Evolutionary conservation across 2,888 invertebrate species (phyloP), one percentile per base, ranked within the genome.

Genomic region (Pyrrhia umbra): DNA sequence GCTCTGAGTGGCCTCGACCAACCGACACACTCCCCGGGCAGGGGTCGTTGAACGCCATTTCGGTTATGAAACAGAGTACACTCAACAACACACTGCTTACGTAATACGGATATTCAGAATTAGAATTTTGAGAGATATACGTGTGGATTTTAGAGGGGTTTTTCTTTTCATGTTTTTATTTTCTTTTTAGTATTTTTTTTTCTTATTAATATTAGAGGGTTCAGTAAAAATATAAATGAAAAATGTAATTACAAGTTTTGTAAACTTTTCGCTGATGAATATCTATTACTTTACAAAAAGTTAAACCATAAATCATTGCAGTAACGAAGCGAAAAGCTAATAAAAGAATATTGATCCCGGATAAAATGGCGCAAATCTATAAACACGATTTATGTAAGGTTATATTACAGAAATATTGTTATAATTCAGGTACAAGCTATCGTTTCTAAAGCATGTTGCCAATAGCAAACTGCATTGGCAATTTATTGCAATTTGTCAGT

Each of bases 1-100:
- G 89, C 72, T 75, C 68, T 68, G 80, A 64, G 52, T 69, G 94
- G 89, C 94, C 94, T 94, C 94, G 94, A 94, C 94, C 94, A 91
- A 93, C 89, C 91, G 92, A 94, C 94, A 93, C 89, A 94, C 90
- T 94, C 87, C 87, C 87, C 81, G 73, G 74, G 49, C 68, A 56
- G 61, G 84, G 93, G 88, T 92, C 92, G 83, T 85, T 85, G 93
- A 87, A 90, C 93, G 82, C 81, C 77, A 92, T 92, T 93, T 94
- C 88, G 91, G 91, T 89, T 92, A 90, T 89, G 88, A 88, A 86
- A 88, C 85, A 76, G 58, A 75, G 78, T 77, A 81, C 77, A 75
- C 76, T 77, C 68, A 57, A 68, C 51, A 78, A 70, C 63, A 67
- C 55, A 62, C 42, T 46, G 9, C 45, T 77, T 75, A 73, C 65